phyloP scores from a whole-genome alignment of 2,888 invertebrate species.

The Anticlea derivata region DNA sequence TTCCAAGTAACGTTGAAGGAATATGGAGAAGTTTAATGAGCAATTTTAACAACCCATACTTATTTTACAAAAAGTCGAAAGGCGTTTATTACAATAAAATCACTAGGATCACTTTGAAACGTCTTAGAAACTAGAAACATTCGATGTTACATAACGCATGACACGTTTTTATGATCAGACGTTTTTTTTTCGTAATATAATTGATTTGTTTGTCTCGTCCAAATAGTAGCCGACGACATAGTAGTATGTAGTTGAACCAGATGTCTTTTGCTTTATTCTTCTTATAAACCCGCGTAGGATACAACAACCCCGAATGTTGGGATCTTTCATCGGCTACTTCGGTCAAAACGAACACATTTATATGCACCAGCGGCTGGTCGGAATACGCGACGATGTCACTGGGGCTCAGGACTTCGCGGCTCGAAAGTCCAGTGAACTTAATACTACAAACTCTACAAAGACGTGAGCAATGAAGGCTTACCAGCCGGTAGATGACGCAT shows the following conservation, averaged over 20 bases:
- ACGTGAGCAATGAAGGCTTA: conserved; percentile 38
- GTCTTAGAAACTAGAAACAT: too few species aligned
- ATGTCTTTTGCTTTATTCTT: conserved; percentile 19
- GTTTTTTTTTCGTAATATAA: too few species aligned
- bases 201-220: too few species aligned
- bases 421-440: conserved; percentile 15
- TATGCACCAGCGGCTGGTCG: conserved; percentile 47
- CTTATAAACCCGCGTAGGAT: conserved; percentile 68
- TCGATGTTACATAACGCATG: too few species aligned
- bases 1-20: too few species aligned
- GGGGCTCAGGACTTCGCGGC: background rate
- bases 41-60: too few species aligned
- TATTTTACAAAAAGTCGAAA: too few species aligned
- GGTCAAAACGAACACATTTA: conserved; percentile 41
- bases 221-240: too few species aligned
- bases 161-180: too few species aligned
- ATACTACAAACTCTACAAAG: conserved; percentile 37
- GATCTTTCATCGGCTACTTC: conserved; percentile 84
- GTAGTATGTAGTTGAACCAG: background rate
- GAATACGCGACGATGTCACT: conserved; percentile 44
- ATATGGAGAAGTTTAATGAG: too few species aligned
- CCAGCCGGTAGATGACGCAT: conserved; percentile 15
- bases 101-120: too few species aligned
- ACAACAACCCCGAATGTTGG: conserved; percentile 86
- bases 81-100: too few species aligned